Evolutionary conservation across 2,888 invertebrate species (phyloP).

Genomic region (Megalurothrips usitatus): DNA sequence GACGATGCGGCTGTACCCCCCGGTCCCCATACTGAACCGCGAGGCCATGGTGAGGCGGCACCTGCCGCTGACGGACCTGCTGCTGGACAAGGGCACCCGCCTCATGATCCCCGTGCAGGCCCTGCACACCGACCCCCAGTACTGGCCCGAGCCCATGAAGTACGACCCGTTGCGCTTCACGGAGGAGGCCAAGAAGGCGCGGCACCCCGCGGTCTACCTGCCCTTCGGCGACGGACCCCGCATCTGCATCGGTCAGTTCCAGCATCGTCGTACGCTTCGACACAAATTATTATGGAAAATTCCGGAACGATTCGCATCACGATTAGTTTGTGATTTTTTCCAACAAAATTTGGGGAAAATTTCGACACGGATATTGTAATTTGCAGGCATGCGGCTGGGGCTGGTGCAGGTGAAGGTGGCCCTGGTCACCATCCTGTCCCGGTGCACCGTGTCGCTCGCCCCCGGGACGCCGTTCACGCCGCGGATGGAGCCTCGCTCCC

Average conservation of each 20-base stretch:
- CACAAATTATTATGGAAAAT: not conserved
- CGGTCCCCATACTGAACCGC: conserved; percentile 36
- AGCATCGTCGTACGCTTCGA: not conserved
- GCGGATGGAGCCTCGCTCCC: not conserved
- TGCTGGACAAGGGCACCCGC: conserved; percentile 38
- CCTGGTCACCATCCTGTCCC: conserved; percentile 18
- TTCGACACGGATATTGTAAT: not conserved
- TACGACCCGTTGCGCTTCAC: conserved; percentile 41
- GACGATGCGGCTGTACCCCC: conserved; percentile 41
- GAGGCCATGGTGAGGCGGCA: conserved; percentile 36
- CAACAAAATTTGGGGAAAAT: too few species aligned
- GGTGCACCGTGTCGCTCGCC: not conserved
- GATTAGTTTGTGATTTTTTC: too few species aligned
- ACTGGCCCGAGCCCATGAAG: conserved; percentile 40
- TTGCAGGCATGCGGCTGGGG: not conserved
- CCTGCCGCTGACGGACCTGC: conserved; percentile 37
- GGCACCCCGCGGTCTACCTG: conserved; percentile 36
- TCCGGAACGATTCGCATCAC: too few species aligned
- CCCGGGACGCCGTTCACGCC: not conserved
- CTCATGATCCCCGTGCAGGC: conserved; percentile 34
- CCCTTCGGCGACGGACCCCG: conserved; percentile 34
- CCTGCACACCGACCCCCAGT: conserved; percentile 37
- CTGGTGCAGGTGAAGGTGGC: conserved; percentile 12
- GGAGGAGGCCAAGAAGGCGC: conserved; percentile 35
- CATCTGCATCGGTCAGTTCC: conserved; percentile 37